Evolutionary conservation across 2,888 invertebrate species (phyloP).

Genomic region (Ashinkailepas kermadecensis): DNA sequence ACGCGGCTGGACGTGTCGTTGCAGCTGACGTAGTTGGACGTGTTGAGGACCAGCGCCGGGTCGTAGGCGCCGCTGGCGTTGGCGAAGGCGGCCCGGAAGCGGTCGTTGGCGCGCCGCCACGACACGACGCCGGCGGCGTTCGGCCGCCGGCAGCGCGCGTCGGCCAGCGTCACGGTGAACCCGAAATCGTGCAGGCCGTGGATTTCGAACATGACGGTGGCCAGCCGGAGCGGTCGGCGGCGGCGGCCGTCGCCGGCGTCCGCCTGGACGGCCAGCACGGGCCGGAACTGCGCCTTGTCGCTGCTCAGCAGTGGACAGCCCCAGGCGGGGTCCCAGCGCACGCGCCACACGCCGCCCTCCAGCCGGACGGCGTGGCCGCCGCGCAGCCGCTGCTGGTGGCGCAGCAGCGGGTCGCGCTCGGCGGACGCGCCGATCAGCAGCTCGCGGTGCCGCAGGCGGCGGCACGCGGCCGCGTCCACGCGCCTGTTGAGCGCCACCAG

Average conservation of each 20-base stretch:
- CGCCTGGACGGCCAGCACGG: not conserved
- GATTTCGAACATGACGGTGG: not conserved
- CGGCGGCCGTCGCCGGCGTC: not conserved
- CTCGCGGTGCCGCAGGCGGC: not conserved
- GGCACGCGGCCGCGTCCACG: not conserved
- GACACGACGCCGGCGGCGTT: not conserved
- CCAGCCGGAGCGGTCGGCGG: not conserved
- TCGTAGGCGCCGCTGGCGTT: not conserved
- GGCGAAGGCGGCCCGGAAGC: not conserved
- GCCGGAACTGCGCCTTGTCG: not conserved
- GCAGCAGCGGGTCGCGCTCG: constrained; percentile 3
- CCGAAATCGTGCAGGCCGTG: not conserved
- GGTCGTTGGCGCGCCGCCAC: not conserved
- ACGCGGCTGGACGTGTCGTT: not conserved
- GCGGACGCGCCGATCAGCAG: not conserved
- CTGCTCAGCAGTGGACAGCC: constrained; percentile 18
- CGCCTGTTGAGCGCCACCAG: not conserved
- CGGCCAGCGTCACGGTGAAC: not conserved
- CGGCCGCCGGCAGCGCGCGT: not conserved
- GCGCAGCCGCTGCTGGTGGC: not conserved
- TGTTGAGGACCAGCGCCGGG: not conserved
- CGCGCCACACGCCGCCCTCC: not conserved
- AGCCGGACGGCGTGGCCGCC: not conserved
- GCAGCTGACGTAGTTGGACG: not conserved
- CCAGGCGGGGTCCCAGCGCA: not conserved